Percentiles rank a stretch among this genome's conserved stretches.
phyloP scores from a whole-genome alignment of 2,113 vertebrate species.

The Motacilla tschutschensis region DNA sequence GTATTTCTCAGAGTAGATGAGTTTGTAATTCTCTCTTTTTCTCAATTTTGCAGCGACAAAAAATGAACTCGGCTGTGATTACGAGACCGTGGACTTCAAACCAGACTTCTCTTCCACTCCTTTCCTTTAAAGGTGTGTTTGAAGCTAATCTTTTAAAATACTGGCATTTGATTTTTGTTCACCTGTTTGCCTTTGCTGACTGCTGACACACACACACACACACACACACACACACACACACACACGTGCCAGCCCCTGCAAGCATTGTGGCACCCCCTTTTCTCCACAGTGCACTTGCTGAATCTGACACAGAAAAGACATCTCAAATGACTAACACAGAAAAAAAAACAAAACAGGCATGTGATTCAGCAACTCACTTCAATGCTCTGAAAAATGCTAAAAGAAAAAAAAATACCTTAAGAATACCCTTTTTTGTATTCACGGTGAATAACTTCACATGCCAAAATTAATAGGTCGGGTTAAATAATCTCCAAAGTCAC shows the following conservation, averaged over 20 bases:
- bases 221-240: no score
- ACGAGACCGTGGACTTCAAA: background rate
- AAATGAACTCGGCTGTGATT: slow-evolving; percentile 4
- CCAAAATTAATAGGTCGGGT: slow-evolving; percentile 44
- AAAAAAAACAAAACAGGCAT: background rate
- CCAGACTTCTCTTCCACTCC: background rate
- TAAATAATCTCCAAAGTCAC: slow-evolving; percentile 47
- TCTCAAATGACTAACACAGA: background rate
- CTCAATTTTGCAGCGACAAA: background rate
- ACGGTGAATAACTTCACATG: background rate
- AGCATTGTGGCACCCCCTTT: background rate
- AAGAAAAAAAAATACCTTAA: background rate
- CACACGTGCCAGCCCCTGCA: background rate
- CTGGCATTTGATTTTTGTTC: background rate
- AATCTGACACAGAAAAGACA: background rate
- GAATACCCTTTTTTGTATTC: background rate
- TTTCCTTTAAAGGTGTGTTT: background rate
- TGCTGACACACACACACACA: background rate
- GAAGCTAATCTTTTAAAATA: background rate
- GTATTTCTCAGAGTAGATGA: slow-evolving; percentile 27
- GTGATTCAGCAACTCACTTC: background rate
- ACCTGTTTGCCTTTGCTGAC: background rate
- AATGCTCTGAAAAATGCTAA: background rate
- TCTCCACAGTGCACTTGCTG: fast-evolving
- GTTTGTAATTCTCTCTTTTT: slow-evolving; percentile 33